These are phyloP conservation scores for Notamacropus eugenii DNA, from an alignment of 2,797 vertebrate genomes.

Conservation along the genomic window DNA sequence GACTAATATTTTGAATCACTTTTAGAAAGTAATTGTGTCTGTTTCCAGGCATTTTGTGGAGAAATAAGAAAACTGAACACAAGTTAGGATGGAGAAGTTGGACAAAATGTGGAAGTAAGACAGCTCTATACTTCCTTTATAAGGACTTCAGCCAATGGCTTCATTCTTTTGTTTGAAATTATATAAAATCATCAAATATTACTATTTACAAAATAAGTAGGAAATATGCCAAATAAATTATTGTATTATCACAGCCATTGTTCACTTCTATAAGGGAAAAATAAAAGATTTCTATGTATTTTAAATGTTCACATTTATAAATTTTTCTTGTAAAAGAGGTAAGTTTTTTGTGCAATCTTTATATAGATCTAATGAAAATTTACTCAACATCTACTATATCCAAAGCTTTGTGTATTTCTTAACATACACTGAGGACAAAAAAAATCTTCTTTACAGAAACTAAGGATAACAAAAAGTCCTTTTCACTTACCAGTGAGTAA, in stretches of 20 bases:
- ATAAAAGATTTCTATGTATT: neutral
- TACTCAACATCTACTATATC: neutral
- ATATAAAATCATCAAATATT: neutral
- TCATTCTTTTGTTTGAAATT: neutral
- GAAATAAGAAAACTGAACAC: neutral
- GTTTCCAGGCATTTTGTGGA: neutral
- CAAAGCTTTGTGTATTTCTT: neutral
- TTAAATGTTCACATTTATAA: neutral
- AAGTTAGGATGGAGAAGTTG: neutral
- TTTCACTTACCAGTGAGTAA: conserved; percentile 89
- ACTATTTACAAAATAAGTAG: neutral
- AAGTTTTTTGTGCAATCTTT: neutral
- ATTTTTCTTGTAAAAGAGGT: neutral
- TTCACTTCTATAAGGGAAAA: neutral
- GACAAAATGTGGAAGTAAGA: neutral
- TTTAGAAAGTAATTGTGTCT: neutral
- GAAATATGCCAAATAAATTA: neutral
- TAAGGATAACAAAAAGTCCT: conserved; percentile 64
- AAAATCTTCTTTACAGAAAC: conserved; percentile 35
- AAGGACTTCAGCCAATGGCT: neutral
- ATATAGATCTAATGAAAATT: neutral
- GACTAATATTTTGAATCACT: neutral
- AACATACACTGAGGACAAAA: conserved; percentile 35
- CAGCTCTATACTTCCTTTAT: neutral
- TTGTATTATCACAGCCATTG: neutral